Conservation (phyloP, 2,888 invertebrate genomes). For the Lomographa bimaculata region DNA sequence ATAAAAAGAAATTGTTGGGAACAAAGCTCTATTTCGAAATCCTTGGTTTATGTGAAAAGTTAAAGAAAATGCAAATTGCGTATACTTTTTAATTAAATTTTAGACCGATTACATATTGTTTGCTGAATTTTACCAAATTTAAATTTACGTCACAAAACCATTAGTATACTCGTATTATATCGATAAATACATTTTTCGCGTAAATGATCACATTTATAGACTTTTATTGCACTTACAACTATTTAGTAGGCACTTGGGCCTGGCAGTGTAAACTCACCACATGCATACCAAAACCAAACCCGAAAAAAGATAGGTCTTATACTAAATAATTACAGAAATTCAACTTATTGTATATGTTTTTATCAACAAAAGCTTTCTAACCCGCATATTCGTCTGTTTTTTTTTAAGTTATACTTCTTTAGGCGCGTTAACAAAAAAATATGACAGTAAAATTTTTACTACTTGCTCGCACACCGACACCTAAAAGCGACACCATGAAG, state of each 20-base stretch:
- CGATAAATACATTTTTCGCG: constrained; percentile 65
- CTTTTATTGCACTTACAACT: constrained; percentile 66
- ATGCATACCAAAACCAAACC: constrained; percentile 74
- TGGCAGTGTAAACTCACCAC: constrained; percentile 78
- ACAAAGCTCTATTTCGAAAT: too few relatives aligned
- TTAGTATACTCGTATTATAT: constrained; percentile 49
- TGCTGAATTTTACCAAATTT: constrained; percentile 65
- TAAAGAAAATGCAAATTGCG: constrained; percentile 20
- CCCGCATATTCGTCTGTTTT: too few relatives aligned
- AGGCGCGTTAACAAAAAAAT: too few relatives aligned
- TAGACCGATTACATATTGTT: constrained; percentile 62
- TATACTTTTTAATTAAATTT: constrained; percentile 49
- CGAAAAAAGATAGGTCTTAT: constrained; percentile 32
- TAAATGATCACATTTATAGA: constrained; percentile 78
- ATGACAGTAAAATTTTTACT: too few relatives aligned
- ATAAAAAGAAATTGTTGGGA: too few relatives aligned
- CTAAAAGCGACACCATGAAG: too few relatives aligned
- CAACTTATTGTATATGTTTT: too few relatives aligned
- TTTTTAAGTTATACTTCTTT: too few relatives aligned
- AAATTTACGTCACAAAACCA: constrained; percentile 56
- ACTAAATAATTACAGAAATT: constrained; percentile 29
- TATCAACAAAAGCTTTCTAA: too few relatives aligned
- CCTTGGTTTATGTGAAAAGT: too few relatives aligned
- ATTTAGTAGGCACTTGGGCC: constrained; percentile 62
- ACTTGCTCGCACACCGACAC: too few relatives aligned